These are phyloP conservation scores for Epinephelus lanceolatus DNA, from an alignment of 2,113 vertebrate genomes.

Conservation along the genomic window DNA sequence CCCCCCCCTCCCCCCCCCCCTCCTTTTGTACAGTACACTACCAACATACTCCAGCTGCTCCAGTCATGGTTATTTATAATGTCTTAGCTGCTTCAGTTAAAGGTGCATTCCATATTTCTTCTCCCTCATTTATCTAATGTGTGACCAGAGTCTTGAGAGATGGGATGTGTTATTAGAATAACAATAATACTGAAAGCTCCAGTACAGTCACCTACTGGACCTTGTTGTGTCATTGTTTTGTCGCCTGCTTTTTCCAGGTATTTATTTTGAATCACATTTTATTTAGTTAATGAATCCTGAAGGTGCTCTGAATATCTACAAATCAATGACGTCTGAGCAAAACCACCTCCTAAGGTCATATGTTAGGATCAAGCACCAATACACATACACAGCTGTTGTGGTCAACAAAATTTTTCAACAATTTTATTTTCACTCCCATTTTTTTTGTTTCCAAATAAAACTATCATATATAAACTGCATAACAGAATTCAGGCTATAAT, in stretches of 20 bases:
- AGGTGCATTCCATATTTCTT: conserved; percentile 22
- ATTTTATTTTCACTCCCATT: too few species aligned
- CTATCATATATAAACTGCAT: background rate
- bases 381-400: too few species aligned
- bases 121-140: background rate
- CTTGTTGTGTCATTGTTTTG: background rate
- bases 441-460: too few species aligned
- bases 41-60: conserved; percentile 26
- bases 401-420: too few species aligned
- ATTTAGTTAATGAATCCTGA: background rate
- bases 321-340: background rate
- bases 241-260: too few species aligned
- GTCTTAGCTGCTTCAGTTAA: conserved; percentile 40
- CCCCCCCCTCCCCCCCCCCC: background rate
- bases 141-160: too few species aligned
- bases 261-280: background rate
- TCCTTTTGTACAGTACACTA: background rate
- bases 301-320: too few species aligned
- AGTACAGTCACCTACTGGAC: background rate
- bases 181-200: too few species aligned
- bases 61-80: conserved; percentile 74
- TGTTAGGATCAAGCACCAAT: too few species aligned
- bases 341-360: background rate
- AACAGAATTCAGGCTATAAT: background rate
- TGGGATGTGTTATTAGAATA: background rate